Base-by-base conservation (phyloP, 2,888 invertebrate species). In the Eupithecia tripunctaria region DNA sequence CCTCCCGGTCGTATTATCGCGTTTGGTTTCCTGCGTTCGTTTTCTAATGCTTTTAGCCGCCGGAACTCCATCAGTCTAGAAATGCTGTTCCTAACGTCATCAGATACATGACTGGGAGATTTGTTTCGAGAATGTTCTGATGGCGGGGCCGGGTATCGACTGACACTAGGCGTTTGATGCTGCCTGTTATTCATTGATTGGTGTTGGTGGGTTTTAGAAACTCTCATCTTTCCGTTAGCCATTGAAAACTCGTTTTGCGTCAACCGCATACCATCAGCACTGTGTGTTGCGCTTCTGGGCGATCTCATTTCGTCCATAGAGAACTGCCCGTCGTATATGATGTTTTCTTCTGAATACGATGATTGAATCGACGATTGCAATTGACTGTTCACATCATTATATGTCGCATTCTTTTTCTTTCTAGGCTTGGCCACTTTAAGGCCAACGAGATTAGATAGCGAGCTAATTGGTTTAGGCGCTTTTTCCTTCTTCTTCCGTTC, bases 241-340 rank as follows among this genome's bases (percentile, higher is more conserved):
- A 72, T 60, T 5, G 65, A 51, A 27, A 67, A 62, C 36, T 81
- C 80, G 59, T 65, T 75, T 29, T 76, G 32, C 62, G 12, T 79
- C 27, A 71, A 14, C 1, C 60, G 64, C 18, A 70, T 41, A 18
- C 71, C 78, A 38, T 82, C 78, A 0, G 65, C 59, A 47, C 62
- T 76, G 59, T 80, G 70, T 14, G 77, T 74, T 14, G 77, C 73
- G 36, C 78, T 86, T 71, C 88, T 87, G 1, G 88, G 88, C 1
- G 88, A 87, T 63, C 86, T 89, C 1, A 88, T 76, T 51, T 91
- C 90, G n/a, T 91, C 91, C 88, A 91, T 91, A 32, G 88, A 87
- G 73, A 85, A 91, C 18, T 89, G 76, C 27, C 90, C 90, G 71
- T 92, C 93, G 67, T 87, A 87, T 21, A 89, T 68, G 1, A 91